Evolutionary conservation across 1,140 invertebrate species (phyloP).

Genomic region (Phymastichus coffea): DNA sequence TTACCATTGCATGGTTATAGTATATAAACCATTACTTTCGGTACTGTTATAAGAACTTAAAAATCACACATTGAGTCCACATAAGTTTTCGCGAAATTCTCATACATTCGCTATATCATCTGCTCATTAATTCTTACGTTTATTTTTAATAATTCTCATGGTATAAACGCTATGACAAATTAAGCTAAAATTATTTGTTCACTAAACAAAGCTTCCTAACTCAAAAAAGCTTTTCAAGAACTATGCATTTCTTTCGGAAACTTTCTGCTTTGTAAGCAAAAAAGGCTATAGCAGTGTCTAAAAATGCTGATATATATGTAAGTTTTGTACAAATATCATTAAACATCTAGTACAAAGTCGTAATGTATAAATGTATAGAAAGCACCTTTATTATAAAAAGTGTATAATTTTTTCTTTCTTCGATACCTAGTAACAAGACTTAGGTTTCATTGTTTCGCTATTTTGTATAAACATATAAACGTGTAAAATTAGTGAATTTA

Average conservation of each 20-base stretch:
- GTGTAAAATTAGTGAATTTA: constrained; percentile 15
- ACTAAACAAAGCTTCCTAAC: background rate
- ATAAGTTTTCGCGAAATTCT: constrained; percentile 14
- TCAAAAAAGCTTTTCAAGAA: constrained; percentile 5
- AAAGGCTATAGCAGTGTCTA: no score
- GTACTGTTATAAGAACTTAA: constrained; percentile 18
- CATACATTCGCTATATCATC: constrained; percentile 28
- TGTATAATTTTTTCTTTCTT: background rate
- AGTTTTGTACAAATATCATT: constrained; percentile 18
- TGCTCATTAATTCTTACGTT: constrained; percentile 29
- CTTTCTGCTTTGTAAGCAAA: no score
- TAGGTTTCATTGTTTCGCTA: background rate
- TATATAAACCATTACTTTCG: background rate
- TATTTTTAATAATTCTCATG: constrained; percentile 25
- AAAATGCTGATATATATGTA: no score
- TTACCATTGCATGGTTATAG: background rate
- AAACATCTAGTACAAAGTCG: constrained; percentile 17
- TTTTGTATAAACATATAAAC: constrained; percentile 5
- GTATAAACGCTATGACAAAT: constrained; percentile 31
- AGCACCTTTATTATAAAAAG: constrained; percentile 50
- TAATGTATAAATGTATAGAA: constrained; percentile 36
- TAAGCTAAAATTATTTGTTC: background rate
- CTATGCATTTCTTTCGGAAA: background rate
- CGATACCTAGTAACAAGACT: background rate
- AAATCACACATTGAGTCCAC: constrained; percentile 36